phyloP scores from a whole-genome alignment of 2,797 vertebrate genomes.

The Ctenopoma kingsleyae region DNA sequence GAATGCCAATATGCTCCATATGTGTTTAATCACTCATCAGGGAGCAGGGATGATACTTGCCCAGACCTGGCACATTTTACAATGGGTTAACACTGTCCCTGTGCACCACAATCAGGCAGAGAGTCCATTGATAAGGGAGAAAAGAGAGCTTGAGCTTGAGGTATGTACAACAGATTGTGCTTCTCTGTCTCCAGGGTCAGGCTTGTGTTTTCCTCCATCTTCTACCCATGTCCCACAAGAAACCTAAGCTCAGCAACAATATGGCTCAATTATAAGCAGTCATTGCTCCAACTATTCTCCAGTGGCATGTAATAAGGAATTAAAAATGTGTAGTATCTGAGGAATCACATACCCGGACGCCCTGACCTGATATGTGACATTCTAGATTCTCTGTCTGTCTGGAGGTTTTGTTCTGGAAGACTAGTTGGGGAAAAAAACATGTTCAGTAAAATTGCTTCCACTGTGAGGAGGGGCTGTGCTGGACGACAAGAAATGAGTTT shows the following conservation, averaged over 20 bases:
- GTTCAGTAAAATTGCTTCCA: conserved; percentile 57
- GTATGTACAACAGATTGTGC: conserved; percentile 66
- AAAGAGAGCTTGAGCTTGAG: conserved; percentile 26
- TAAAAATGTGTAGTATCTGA: conserved; percentile 74
- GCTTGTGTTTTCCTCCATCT: conserved; percentile 62
- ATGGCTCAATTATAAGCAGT: conserved; percentile 71
- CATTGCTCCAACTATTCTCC: conserved; percentile 63
- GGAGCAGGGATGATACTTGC: conserved; percentile 34
- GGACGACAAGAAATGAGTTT: conserved; percentile 28
- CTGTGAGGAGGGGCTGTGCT: conserved; percentile 32
- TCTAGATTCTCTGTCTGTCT: conserved; percentile 45
- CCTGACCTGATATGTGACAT: conserved; percentile 69
- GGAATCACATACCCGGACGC: conserved; percentile 52
- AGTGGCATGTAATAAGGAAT: conserved; percentile 71
- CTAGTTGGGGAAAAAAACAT: conserved; percentile 40
- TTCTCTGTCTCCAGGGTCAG: conserved; percentile 59
- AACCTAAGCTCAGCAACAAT: conserved; percentile 67
- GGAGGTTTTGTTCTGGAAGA: conserved; percentile 62
- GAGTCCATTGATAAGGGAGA: conserved; percentile 30
- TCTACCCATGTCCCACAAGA: conserved; percentile 57
- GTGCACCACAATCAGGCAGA: conserved; percentile 36
- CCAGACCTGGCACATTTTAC: conserved; percentile 45
- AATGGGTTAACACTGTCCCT: conserved; percentile 31
- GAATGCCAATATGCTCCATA: conserved; percentile 63
- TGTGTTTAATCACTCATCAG: conserved; percentile 71